Evolutionary conservation across 2,797 vertebrate species (phyloP).

Genomic region (Neosilurus hyrtlii): DNA sequence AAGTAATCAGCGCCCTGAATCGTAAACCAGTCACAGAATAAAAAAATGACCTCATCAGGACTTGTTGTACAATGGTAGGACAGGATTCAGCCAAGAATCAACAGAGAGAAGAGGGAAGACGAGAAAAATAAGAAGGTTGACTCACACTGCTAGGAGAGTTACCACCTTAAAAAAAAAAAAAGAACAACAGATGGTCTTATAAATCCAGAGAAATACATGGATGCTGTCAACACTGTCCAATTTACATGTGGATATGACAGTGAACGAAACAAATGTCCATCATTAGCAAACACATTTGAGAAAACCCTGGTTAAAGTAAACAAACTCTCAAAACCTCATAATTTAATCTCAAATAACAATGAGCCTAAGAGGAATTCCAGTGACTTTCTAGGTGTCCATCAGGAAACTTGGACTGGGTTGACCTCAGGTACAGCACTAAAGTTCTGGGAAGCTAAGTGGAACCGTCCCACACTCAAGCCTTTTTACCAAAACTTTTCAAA

Average conservation of each 20-base stretch:
- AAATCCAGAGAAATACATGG: slow-evolving; percentile 31
- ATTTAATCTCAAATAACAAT: slow-evolving; percentile 46
- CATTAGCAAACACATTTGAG: not conserved
- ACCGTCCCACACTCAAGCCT: no score
- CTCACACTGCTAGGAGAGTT: not conserved
- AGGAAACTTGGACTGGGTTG: no score
- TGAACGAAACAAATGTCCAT: not conserved
- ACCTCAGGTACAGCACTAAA: no score
- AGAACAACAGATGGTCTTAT: slow-evolving; percentile 11
- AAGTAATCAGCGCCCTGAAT: slow-evolving; percentile 31
- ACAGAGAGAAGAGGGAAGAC: not conserved
- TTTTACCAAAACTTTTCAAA: no score
- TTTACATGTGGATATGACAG: slow-evolving; percentile 28
- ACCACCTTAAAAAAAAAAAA: slow-evolving; percentile 20
- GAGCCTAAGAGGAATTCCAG: slow-evolving; percentile 43
- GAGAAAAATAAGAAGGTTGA: not conserved
- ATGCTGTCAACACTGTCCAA: slow-evolving; percentile 50
- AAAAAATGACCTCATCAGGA: slow-evolving; percentile 31
- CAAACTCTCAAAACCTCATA: slow-evolving; percentile 50
- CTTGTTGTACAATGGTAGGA: slow-evolving; percentile 26
- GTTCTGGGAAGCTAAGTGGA: no score
- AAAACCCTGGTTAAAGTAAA: slow-evolving; percentile 40
- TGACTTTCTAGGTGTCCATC: slow-evolving; percentile 20
- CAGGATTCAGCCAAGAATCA: slow-evolving; percentile 24
- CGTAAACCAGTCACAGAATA: slow-evolving; percentile 17